Conservation (phyloP, 2,888 invertebrate genomes). For the Ferrisia virgata region DNA sequence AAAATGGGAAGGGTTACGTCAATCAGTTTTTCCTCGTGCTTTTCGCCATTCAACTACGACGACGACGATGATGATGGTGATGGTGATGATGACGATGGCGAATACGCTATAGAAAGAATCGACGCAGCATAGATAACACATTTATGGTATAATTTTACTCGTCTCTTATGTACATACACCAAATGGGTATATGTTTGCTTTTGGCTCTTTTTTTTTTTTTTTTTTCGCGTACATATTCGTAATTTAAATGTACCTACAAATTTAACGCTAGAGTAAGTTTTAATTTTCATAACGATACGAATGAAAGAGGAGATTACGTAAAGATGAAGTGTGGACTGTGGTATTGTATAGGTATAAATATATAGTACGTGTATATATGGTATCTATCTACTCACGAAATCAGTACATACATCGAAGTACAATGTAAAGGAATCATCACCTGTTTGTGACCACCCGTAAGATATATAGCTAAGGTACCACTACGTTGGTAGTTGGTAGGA, state of each 20-base stretch:
- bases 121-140: constrained; percentile 5
- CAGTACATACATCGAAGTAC: no score
- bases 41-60: neutral
- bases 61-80: neutral
- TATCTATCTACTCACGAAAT: no score
- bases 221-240: neutral
- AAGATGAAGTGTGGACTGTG: no score
- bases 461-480: no score
- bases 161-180: neutral
- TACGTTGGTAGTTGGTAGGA: no score
- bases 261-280: neutral
- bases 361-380: neutral
- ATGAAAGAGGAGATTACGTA: neutral
- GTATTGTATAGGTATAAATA: no score
- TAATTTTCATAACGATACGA: neutral
- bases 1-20: constrained; percentile 15
- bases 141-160: neutral
- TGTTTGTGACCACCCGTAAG: constrained; percentile 8
- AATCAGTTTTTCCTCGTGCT: constrained; percentile 22
- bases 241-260: neutral
- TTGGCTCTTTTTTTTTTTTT: neutral
- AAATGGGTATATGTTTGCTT: neutral
- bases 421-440: neutral
- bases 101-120: neutral
- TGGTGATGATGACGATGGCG: neutral